Evolutionary conservation across 2,888 invertebrate genomes (phyloP).

Genomic region (Lasioglossum malachurum): DNA sequence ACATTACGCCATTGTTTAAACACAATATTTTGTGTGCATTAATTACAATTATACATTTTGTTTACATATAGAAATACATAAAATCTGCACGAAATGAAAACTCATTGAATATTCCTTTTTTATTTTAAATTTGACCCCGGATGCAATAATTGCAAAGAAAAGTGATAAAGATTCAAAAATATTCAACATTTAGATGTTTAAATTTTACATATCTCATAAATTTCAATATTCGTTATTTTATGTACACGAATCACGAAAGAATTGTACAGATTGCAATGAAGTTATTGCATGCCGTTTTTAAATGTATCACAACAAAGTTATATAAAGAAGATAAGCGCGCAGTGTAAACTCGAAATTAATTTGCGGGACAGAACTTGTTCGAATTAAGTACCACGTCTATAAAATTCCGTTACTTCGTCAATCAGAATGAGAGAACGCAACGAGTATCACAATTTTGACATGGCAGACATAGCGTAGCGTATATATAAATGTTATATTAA

Average conservation of each 20-base stretch:
- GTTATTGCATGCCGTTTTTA: slow-evolving; percentile 34
- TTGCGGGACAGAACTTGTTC: not conserved
- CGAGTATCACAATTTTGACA: not conserved
- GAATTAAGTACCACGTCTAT: slow-evolving; percentile 52
- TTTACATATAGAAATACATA: slow-evolving; percentile 30
- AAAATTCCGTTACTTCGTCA: slow-evolving; percentile 26
- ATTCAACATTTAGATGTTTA: slow-evolving; percentile 28
- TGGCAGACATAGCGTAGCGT: not conserved
- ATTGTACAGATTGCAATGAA: slow-evolving; percentile 25
- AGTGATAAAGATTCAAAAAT: slow-evolving; percentile 35
- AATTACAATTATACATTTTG: slow-evolving; percentile 46
- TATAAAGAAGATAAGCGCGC: slow-evolving; percentile 40
- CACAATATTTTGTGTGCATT: slow-evolving; percentile 36
- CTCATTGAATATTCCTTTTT: slow-evolving; percentile 18
- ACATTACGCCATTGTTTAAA: slow-evolving; percentile 31
- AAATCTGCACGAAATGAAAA: slow-evolving; percentile 19
- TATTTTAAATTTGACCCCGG: slow-evolving; percentile 17
- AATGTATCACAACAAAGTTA: slow-evolving; percentile 57
- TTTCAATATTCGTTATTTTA: slow-evolving; percentile 33
- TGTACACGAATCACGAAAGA: slow-evolving; percentile 44
- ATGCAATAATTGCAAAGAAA: slow-evolving; percentile 13
- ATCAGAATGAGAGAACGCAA: slow-evolving; percentile 26
- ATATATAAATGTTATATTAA: slow-evolving; percentile 17
- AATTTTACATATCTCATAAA: slow-evolving; percentile 21
- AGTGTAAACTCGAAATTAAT: slow-evolving; percentile 28